phyloP scores from a whole-genome alignment of 2,888 invertebrate genomes.

The Phalangium opilio region DNA sequence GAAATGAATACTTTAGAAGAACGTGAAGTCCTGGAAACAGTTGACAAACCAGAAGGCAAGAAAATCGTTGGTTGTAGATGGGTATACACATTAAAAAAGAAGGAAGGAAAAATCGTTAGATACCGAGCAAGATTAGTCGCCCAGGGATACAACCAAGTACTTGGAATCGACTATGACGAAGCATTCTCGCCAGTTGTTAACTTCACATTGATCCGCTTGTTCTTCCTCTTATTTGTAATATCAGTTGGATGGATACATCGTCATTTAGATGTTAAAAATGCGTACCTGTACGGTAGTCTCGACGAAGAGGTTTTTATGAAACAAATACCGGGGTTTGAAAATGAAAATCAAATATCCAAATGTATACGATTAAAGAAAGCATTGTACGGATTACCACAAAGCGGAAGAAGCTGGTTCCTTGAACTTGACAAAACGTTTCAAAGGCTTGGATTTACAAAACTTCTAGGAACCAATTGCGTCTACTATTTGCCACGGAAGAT shows the following conservation, averaged over 20 bases:
- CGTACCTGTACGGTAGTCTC: conserved; percentile 4
- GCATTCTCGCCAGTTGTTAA: conserved; percentile 1
- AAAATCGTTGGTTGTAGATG: neutral
- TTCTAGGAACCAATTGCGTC: conserved; percentile 2
- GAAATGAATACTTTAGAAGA: neutral
- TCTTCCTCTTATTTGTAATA: neutral
- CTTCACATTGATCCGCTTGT: conserved; percentile 2
- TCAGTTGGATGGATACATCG: conserved; percentile 1
- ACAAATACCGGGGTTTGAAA: conserved; percentile 2
- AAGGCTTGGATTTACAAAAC: conserved; percentile 1
- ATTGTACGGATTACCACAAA: conserved; percentile 3
- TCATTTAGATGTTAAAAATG: conserved; percentile 5
- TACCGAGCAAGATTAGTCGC: conserved; percentile 3
- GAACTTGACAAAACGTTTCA: conserved; percentile 1
- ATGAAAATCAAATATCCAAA: neutral
- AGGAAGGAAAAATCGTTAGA: neutral
- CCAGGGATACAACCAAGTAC: conserved; percentile 1
- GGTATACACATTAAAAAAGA: neutral
- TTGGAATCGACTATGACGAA: conserved; percentile 1
- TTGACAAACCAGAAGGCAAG: neutral
- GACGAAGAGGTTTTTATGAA: conserved; percentile 3
- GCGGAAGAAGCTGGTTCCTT: neutral
- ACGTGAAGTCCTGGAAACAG: neutral
- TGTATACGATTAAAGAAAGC: neutral
- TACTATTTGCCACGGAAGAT: neutral